Base-by-base conservation (phyloP, 2,888 invertebrate species). In the Aphodius sticticus region DNA sequence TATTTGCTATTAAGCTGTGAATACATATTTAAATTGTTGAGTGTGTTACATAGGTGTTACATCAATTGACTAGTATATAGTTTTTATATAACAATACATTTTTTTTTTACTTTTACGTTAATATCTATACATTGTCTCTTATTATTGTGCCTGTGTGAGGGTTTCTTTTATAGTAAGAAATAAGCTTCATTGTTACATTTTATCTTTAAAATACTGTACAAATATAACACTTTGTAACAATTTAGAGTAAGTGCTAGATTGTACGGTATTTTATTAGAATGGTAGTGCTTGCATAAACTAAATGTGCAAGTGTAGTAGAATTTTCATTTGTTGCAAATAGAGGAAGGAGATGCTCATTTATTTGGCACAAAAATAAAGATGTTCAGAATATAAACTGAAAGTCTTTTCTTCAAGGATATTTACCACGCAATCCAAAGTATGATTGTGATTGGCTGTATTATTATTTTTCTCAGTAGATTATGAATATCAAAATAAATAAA, bases 71-170 rank as follows among this genome's bases (percentile, higher is more conserved):
- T 87, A 88, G 87, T 87, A 80, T 86, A 83, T 85, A 87, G 83
- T 84, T 85, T 85, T 84, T 84, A 86, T 85, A 85, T 84, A 83
- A 83, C 82, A 79, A 53, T 53, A 53, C 53, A 53, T 53, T 53
- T 81, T 78, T 53, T 53, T 81, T 78, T 82, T 81, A 84, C 82
- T 85, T 84, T 85, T 85, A 85, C 83, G 85, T 86, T 86, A 86
- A 84, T 87, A 86, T 82, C 86, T 87, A 87, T 87, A 88, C 88
- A 89, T 89, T 89, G 89, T 89, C 89, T 87, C 87, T 85, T 86
- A 87, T 89, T 89, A 89, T 89, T 89, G 89, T 89, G 89, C 89
- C 87, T 84, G 74, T 85, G 86, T 86, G 87, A 87, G 86, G 85
- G 82, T 84, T 83, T 85, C 35, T 16, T 71, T 71, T 74, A 26